A percentile compares a stretch with the other conserved stretches of the same genome.
Evolutionary conservation across 1,140 invertebrate species (phyloP).

Genomic region (Drosophila tropicalis): DNA sequence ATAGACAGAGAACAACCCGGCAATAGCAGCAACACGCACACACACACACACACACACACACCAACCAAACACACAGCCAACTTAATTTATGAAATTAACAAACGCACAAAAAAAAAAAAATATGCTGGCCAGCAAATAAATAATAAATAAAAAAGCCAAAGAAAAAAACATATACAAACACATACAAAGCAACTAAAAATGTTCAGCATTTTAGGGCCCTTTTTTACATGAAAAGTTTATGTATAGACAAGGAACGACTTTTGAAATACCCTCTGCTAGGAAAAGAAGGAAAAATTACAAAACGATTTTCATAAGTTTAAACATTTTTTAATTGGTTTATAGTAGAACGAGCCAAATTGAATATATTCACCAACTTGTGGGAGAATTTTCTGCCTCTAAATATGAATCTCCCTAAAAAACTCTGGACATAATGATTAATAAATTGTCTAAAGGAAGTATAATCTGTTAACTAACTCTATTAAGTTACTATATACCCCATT

Average conservation of each 20-base stretch:
- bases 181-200: not conserved
- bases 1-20: constrained; percentile 5
- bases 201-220: constrained; percentile 3
- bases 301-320: too few relatives aligned
- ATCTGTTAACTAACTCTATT: too few relatives aligned
- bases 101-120: constrained; percentile 47
- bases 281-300: too few relatives aligned
- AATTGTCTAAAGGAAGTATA: too few relatives aligned
- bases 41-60: constrained; percentile 14
- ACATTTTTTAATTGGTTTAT: too few relatives aligned
- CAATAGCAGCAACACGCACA: constrained; percentile 19
- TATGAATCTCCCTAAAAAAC: too few relatives aligned
- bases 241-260: not conserved
- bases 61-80: constrained; percentile 35
- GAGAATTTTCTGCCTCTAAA: too few relatives aligned
- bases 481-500: too few relatives aligned
- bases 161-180: constrained; percentile 28
- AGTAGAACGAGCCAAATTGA: too few relatives aligned
- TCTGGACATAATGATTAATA: too few relatives aligned
- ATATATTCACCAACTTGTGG: too few relatives aligned
- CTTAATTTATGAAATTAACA: constrained; percentile 80
- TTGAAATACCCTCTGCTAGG: not conserved
- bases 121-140: constrained; percentile 55
- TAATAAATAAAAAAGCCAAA: constrained; percentile 60
- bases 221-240: not conserved